Conservation (phyloP, 2,888 invertebrate genomes). For the Sinohyriopsis cumingii region DNA sequence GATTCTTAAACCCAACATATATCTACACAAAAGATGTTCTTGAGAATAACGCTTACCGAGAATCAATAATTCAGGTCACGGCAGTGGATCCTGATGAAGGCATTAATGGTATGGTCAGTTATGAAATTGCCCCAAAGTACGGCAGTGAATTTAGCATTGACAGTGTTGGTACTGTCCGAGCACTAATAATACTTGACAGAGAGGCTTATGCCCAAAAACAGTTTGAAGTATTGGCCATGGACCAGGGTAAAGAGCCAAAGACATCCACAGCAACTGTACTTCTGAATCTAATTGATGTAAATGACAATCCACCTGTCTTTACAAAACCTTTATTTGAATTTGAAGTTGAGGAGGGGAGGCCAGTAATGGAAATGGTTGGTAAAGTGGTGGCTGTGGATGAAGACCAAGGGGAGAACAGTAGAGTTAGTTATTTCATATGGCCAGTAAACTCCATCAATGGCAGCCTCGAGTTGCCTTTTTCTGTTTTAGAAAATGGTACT, state of each 20-base stretch:
- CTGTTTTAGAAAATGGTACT: constrained; percentile 76
- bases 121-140: constrained; percentile 67
- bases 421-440: constrained; percentile 75
- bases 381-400: constrained; percentile 93
- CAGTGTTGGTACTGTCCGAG: constrained; percentile 72
- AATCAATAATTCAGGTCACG: constrained; percentile 41
- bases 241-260: constrained; percentile 35
- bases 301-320: constrained; percentile 42
- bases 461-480: constrained; percentile 76
- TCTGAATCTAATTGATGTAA: constrained; percentile 39
- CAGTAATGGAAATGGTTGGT: constrained; percentile 89
- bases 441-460: constrained; percentile 73
- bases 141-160: constrained; percentile 75
- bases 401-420: constrained; percentile 93
- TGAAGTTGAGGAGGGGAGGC: constrained; percentile 88
- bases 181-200: constrained; percentile 36
- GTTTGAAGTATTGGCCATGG: constrained; percentile 43
- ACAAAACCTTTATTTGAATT: constrained; percentile 80
- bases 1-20: constrained; percentile 32
- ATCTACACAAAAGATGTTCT: constrained; percentile 41
- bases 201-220: constrained; percentile 34
- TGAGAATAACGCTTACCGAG: constrained; percentile 51
- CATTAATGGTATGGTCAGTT: constrained; percentile 70
- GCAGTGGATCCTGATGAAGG: constrained; percentile 51
- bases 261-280: constrained; percentile 42